Base-by-base conservation (phyloP, 2,888 invertebrate species). In the Philereme vetulata region DNA sequence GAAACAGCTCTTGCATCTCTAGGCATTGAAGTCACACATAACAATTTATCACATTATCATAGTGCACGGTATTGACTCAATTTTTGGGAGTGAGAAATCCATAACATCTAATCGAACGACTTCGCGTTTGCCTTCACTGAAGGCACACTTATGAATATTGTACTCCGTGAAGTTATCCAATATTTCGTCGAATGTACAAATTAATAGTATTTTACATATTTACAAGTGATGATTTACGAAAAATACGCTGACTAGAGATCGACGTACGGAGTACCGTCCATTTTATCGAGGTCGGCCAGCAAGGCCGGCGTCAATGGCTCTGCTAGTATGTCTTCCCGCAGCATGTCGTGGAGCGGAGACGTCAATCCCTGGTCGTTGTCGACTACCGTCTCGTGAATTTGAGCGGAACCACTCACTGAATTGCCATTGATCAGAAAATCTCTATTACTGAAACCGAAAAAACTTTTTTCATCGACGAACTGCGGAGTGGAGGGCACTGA, bases 401-500 rank as follows among this genome's bases (percentile, higher is more conserved):
- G 82, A 35, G 74, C 66, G 6, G 81, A 65, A 35, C 81, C 85
- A 66, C 86, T 86, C 61, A 87, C 83, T 34, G 94, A 94, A 75
- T 94, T 94, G 9, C 94, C 94, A 72, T 94, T 94, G 51, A 94
- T 94, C 5, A 94, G 86, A 69, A 93, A 94, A 77, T 94, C 94
- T 68, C 93, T 77, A 67, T 93, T 93, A 64, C 93, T 94, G 74
- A 94, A 94, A 61, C 94, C 93, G 72, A 94, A 94, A 46, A 93
- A 92, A 70, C 84, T 88, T 52, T 91, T 79, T 35, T 91, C 92
- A 65, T 92, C 88, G 9, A 88, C 85, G 61, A 94, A 82, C 71
- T 94, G 93, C 10, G 96, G 96, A 49, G 84, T 84, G 7, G 96
- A 95, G 33, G 96, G 96, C 84, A 96, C 96, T 0, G 96, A 96